Conservation (phyloP, 2,113 vertebrate genomes). For the Falcunculus frontatus region DNA sequence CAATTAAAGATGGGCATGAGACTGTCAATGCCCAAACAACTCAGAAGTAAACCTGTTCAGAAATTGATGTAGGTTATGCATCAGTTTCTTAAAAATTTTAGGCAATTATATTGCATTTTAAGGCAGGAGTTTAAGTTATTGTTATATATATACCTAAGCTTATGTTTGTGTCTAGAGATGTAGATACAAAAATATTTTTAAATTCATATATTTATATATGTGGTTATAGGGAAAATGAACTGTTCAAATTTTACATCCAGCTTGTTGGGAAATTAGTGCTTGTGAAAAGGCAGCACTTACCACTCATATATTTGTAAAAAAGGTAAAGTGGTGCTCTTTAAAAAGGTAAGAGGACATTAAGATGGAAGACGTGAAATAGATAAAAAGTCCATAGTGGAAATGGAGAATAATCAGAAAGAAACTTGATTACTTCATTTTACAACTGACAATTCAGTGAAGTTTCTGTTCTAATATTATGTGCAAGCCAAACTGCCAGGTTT, state of each 20-base stretch:
- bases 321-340: neutral
- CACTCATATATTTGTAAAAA: neutral
- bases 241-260: neutral
- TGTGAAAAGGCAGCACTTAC: neutral
- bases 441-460: conserved; percentile 73
- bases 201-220: neutral
- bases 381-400: conserved; percentile 46
- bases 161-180: neutral
- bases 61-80: neutral
- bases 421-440: conserved; percentile 74
- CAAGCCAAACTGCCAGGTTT: conserved; percentile 74
- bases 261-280: neutral
- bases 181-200: neutral
- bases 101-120: neutral
- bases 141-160: neutral
- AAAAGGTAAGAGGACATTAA: conserved; percentile 17
- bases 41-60: neutral
- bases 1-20: neutral
- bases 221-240: neutral
- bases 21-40: neutral
- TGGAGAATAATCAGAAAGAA: conserved; percentile 59
- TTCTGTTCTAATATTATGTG: conserved; percentile 73
- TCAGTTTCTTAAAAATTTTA: neutral
- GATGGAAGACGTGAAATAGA: conserved; percentile 16
- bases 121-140: neutral